phyloP scores from a whole-genome alignment of 2,113 vertebrate genomes.

The Phyllostomus discolor region DNA sequence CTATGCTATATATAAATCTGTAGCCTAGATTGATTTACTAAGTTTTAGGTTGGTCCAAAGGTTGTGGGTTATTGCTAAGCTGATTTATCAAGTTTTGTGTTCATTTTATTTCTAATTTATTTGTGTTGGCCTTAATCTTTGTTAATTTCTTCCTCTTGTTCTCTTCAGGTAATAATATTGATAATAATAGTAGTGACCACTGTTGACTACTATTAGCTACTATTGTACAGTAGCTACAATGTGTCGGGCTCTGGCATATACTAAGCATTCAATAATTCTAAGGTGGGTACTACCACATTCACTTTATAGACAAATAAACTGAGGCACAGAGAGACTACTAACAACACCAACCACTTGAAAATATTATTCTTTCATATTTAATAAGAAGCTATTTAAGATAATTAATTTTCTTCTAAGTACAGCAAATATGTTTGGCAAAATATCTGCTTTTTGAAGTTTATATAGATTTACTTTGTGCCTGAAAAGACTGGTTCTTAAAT shows the following conservation, averaged over 20 bases:
- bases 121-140: conserved; percentile 29
- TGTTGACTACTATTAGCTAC: too few species aligned
- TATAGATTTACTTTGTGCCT: not conserved
- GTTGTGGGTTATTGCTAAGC: too few species aligned
- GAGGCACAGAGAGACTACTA: not conserved
- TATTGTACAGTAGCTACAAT: not conserved
- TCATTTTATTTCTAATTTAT: not conserved
- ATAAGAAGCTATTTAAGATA: not conserved
- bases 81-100: not conserved
- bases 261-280: not conserved
- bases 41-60: not conserved
- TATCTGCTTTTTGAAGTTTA: not conserved
- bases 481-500: not conserved
- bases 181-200: not conserved
- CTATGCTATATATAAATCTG: not conserved
- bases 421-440: not conserved
- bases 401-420: conserved; percentile 3
- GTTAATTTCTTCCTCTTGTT: not conserved
- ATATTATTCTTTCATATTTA: not conserved
- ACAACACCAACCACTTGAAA: not conserved
- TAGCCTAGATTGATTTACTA: not conserved
- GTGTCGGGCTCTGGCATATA: not conserved
- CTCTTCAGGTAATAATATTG: not conserved
- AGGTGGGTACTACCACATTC: not conserved
- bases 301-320: not conserved